phyloP scores from a whole-genome alignment of 2,797 vertebrate genomes.

The Glossophaga mutica region DNA sequence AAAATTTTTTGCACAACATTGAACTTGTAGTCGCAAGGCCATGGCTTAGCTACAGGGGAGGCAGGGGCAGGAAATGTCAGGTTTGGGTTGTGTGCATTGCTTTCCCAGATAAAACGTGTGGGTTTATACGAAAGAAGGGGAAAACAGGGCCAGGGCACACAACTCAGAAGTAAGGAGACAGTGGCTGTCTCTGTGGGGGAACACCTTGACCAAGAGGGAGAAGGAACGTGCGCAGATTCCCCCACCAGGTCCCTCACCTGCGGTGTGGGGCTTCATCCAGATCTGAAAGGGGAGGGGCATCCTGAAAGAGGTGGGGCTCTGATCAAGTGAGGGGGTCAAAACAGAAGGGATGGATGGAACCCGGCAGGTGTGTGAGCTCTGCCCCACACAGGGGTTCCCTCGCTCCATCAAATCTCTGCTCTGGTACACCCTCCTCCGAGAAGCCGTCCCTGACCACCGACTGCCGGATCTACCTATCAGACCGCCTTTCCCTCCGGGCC shows the following conservation, averaged over 20 bases:
- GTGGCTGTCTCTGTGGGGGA: background rate
- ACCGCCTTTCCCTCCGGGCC: background rate
- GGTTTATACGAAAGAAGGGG: background rate
- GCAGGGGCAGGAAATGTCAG: background rate
- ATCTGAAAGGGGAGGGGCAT: background rate
- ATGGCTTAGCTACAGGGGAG: background rate
- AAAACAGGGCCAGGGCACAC: background rate
- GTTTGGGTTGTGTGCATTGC: background rate
- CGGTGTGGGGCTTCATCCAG: background rate
- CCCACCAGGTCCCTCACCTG: background rate
- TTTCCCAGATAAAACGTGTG: background rate
- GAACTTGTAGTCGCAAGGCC: background rate
- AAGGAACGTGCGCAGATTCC: background rate
- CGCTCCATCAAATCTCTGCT: too few relatives aligned
- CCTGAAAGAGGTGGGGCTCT: background rate
- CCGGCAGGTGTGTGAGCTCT: background rate
- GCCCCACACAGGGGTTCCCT: background rate
- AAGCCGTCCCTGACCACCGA: background rate
- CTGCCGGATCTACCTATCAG: accelerated
- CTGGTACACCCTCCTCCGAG: background rate
- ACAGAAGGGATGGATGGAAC: background rate
- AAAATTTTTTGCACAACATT: background rate
- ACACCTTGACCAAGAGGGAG: background rate
- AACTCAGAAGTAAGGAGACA: background rate
- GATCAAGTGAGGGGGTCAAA: background rate